Conservation (phyloP, 2,888 invertebrate species). For the Aspidiotus destructor region DNA sequence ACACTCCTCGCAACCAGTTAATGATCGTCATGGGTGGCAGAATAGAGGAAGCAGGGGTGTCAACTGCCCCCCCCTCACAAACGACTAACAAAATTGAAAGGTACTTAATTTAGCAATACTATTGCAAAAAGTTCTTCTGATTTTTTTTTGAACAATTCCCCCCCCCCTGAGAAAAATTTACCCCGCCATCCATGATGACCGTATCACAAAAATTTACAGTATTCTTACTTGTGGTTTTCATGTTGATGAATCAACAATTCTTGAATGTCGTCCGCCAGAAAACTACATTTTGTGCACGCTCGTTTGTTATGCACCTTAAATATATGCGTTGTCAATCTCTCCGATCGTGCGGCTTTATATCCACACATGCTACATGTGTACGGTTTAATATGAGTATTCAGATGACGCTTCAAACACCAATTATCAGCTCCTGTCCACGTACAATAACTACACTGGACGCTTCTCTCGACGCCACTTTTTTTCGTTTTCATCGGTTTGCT, state of each 20-base stretch:
- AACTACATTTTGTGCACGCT: constrained; percentile 79
- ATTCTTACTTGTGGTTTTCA: constrained; percentile 44
- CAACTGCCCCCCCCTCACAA: too few species aligned
- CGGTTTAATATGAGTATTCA: constrained; percentile 86
- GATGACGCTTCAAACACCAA: constrained; percentile 84
- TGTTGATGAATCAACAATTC: constrained; percentile 64
- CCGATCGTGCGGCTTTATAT: constrained; percentile 85
- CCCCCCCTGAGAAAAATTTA: too few species aligned
- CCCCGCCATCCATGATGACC: too few species aligned
- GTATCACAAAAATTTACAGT: not conserved
- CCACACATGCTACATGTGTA: constrained; percentile 84
- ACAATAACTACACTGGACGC: constrained; percentile 67
- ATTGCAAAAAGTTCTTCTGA: too few species aligned
- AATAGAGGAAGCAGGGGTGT: too few species aligned
- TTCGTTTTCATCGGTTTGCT: constrained; percentile 14
- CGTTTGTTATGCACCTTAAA: constrained; percentile 85
- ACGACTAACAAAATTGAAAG: too few species aligned
- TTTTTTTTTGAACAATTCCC: too few species aligned
- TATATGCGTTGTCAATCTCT: constrained; percentile 79
- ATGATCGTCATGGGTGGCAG: too few species aligned
- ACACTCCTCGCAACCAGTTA: too few species aligned
- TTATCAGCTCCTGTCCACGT: constrained; percentile 88
- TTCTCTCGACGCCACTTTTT: constrained; percentile 43
- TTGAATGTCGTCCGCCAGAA: constrained; percentile 71
- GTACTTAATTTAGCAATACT: too few species aligned